Conservation (phyloP, 2,113 vertebrate species). For the Nerophis lumbriciformis region DNA sequence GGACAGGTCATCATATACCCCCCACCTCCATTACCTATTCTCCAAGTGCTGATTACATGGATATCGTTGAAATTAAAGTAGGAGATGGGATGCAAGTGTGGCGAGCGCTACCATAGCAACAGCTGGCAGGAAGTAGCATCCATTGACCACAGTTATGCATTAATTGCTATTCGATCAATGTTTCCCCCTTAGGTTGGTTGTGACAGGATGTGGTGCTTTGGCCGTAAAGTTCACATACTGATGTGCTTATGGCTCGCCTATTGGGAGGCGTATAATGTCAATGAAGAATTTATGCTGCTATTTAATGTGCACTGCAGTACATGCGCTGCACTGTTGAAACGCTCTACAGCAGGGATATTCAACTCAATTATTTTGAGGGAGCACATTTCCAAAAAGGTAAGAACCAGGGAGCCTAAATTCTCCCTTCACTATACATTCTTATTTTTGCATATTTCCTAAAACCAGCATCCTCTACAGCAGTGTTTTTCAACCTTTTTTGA, state of each 20-base stretch:
- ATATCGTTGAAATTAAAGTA: conserved; percentile 20
- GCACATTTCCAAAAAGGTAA: too few relatives aligned
- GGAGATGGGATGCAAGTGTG: conserved; percentile 13
- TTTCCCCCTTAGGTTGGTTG: conserved; percentile 11
- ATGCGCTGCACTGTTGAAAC: too few relatives aligned
- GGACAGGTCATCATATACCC: background rate
- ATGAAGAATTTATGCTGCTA: background rate
- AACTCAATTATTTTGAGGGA: too few relatives aligned
- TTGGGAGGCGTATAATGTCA: background rate
- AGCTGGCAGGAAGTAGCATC: conserved; percentile 9
- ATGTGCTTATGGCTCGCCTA: conserved; percentile 20
- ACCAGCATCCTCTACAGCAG: too few relatives aligned
- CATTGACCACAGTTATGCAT: conserved; percentile 33
- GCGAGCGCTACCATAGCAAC: conserved; percentile 21
- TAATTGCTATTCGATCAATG: conserved; percentile 26
- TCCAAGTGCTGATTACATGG: conserved; percentile 1
- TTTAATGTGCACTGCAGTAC: background rate
- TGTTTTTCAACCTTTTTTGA: too few relatives aligned
- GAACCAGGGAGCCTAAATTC: too few relatives aligned
- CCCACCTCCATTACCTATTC: conserved; percentile 7
- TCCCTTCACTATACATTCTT: too few relatives aligned
- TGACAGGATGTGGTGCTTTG: conserved; percentile 27
- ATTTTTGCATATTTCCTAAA: too few relatives aligned
- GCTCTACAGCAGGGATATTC: too few relatives aligned
- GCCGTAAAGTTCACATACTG: conserved; percentile 15